Conservation (phyloP, 1,140 invertebrate genomes). For the Chrysoperla carnea region DNA sequence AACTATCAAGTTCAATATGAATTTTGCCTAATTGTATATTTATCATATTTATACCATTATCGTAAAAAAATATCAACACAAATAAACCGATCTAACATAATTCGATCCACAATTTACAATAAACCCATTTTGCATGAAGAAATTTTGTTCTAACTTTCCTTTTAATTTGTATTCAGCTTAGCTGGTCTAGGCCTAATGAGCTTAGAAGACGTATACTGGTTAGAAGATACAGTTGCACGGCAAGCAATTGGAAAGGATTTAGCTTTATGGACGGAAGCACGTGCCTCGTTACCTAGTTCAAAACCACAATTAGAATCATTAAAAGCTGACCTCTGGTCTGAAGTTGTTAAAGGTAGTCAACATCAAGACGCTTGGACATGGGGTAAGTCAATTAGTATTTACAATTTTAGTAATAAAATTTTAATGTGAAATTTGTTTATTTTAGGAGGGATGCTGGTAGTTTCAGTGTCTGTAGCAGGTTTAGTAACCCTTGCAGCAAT, state of each 20-base stretch:
- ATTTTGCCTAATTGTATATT: too few relatives aligned
- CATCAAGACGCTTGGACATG: conserved; percentile 78
- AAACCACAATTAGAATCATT: conserved; percentile 56
- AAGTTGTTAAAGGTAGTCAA: conserved; percentile 69
- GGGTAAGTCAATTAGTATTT: conserved; percentile 33
- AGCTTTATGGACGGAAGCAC: conserved; percentile 53
- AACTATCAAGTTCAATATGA: too few relatives aligned
- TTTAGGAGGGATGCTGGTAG: conserved; percentile 67
- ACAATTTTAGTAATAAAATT: too few relatives aligned
- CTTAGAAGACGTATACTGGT: conserved; percentile 74
- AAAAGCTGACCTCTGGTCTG: conserved; percentile 70
- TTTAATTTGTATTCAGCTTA: conserved; percentile 28
- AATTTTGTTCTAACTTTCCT: too few relatives aligned
- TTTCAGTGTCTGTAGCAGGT: conserved; percentile 68
- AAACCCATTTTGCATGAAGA: too few relatives aligned
- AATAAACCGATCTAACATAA: too few relatives aligned
- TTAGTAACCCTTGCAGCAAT: conserved; percentile 71
- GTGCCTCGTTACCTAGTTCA: conserved; percentile 59
- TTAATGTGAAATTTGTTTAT: background rate
- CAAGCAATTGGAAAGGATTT: conserved; percentile 56
- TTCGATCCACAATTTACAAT: background rate
- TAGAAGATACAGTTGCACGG: conserved; percentile 58
- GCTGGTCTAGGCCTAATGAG: conserved; percentile 63
- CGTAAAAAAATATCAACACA: too few relatives aligned
- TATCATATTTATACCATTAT: too few relatives aligned